phyloP scores from a whole-genome alignment of 2,113 vertebrate genomes.

The Artemisiospiza belli region DNA sequence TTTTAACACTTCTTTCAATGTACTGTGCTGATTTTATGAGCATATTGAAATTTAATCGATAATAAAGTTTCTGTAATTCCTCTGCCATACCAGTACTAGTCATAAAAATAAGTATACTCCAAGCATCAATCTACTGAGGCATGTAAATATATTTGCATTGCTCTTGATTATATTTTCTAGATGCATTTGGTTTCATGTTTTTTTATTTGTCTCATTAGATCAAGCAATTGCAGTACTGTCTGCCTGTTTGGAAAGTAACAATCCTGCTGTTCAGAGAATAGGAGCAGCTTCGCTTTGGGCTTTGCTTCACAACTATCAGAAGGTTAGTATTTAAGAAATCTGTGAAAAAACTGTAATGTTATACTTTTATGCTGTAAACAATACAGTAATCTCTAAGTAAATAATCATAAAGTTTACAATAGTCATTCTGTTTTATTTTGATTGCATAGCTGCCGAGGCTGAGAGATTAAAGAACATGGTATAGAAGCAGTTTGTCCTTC shows the following conservation, averaged over 20 bases:
- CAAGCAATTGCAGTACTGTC: conserved; percentile 81
- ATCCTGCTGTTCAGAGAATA: conserved; percentile 74
- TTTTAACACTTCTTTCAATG: background rate
- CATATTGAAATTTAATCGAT: background rate
- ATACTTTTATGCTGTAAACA: background rate
- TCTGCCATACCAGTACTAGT: background rate
- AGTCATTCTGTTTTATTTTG: background rate
- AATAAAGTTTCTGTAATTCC: background rate
- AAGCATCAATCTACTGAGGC: background rate
- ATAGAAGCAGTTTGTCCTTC: background rate
- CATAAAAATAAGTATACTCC: background rate
- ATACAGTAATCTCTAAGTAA: background rate
- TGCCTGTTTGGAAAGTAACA: conserved; percentile 84
- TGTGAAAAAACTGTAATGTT: background rate
- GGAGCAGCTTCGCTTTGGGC: conserved; percentile 94
- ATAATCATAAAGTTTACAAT: background rate
- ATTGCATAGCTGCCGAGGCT: background rate
- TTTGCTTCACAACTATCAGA: conserved; percentile 90
- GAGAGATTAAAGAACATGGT: background rate
- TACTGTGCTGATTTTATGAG: background rate
- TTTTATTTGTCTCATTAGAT: conserved; percentile 72
- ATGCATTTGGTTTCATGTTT: background rate
- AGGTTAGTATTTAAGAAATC: conserved; percentile 76
- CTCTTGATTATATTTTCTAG: background rate
- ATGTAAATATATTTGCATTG: background rate